Evolutionary conservation across 2,888 invertebrate genomes (phyloP).

Genomic region (Acanthosoma haemorrhoidale): DNA sequence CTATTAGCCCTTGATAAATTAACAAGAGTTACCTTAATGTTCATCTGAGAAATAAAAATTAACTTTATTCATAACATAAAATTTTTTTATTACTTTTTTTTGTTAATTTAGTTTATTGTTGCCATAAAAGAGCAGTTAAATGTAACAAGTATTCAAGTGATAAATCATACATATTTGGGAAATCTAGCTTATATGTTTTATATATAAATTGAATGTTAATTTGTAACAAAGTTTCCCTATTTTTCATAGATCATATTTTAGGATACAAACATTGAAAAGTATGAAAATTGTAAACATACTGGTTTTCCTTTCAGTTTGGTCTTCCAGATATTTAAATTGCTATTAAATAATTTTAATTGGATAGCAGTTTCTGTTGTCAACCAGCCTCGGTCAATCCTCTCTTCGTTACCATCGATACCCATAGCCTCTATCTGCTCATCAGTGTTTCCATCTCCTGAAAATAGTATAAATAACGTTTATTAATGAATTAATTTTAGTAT

Average conservation of each 20-base stretch:
- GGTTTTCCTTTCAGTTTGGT: slow-evolving; percentile 62
- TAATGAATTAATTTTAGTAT: background rate
- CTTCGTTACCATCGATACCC: slow-evolving; percentile 55
- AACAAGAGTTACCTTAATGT: slow-evolving; percentile 61
- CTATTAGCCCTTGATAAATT: slow-evolving; percentile 51
- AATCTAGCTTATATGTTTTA: too few relatives aligned
- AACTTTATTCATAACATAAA: too few relatives aligned
- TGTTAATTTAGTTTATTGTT: too few relatives aligned
- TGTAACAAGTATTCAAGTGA: too few relatives aligned
- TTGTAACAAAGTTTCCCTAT: too few relatives aligned
- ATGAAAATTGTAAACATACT: too few relatives aligned
- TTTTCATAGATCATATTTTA: too few relatives aligned
- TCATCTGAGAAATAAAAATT: slow-evolving; percentile 42
- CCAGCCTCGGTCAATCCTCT: slow-evolving; percentile 71
- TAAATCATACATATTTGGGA: too few relatives aligned
- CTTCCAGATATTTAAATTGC: slow-evolving; percentile 71
- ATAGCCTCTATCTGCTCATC: slow-evolving; percentile 54
- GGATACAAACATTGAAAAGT: too few relatives aligned
- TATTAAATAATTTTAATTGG: slow-evolving; percentile 76
- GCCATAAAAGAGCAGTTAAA: too few relatives aligned
- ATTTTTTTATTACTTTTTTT: too few relatives aligned
- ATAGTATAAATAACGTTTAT: background rate
- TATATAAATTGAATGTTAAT: too few relatives aligned
- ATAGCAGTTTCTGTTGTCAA: slow-evolving; percentile 74
- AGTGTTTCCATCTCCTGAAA: background rate